Evolutionary conservation across 2,888 invertebrate species (phyloP).

Genomic region (Polylopha cassiicola): DNA sequence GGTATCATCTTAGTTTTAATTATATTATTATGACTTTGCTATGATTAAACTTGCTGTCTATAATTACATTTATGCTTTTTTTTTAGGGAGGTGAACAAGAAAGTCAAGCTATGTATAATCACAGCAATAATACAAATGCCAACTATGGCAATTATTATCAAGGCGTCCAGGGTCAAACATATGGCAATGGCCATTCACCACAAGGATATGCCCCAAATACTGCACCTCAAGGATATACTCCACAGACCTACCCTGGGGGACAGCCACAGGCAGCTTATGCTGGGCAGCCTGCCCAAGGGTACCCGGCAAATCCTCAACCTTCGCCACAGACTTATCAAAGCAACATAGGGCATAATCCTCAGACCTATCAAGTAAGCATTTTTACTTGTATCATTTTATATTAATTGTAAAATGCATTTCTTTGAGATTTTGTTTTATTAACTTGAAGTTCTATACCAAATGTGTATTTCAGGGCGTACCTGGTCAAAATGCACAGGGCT

Average conservation of each 20-base stretch:
- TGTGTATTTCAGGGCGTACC: constrained; percentile 49
- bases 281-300: constrained; percentile 57
- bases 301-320: constrained; percentile 64
- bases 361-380: constrained; percentile 70
- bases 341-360: constrained; percentile 66
- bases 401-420: background rate
- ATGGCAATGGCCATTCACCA: constrained; percentile 70
- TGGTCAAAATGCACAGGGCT: constrained; percentile 71
- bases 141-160: constrained; percentile 63
- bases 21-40: too few species aligned
- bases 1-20: too few species aligned
- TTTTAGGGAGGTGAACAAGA: constrained; percentile 70
- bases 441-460: background rate
- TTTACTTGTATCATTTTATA: background rate
- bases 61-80: constrained; percentile 1
- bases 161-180: constrained; percentile 55
- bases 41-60: background rate
- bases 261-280: constrained; percentile 53
- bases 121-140: constrained; percentile 59
- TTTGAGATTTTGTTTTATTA: background rate
- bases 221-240: constrained; percentile 63
- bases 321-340: constrained; percentile 64
- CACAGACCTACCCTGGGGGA: constrained; percentile 56
- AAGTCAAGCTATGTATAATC: constrained; percentile 65
- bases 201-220: constrained; percentile 61